phyloP scores from a whole-genome alignment of 2,888 invertebrate genomes.

The Ommatoiulus sabulosus region DNA sequence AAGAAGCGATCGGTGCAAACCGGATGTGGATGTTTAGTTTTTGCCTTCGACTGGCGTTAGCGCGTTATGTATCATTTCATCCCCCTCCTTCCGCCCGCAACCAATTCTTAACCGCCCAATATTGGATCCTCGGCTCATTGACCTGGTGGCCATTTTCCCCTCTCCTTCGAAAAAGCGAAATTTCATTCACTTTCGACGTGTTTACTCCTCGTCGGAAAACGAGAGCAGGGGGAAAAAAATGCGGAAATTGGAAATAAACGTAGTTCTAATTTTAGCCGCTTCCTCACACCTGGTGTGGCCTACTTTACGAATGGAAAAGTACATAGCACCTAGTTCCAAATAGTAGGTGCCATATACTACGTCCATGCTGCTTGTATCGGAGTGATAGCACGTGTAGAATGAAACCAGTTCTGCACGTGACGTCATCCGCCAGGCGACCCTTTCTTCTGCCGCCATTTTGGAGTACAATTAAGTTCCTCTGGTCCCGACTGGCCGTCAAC shows the following conservation, averaged over 20 bases:
- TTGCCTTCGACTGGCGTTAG: background rate
- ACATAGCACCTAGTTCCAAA: too few relatives aligned
- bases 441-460: too few relatives aligned
- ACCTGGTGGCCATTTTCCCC: background rate
- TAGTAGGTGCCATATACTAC: too few relatives aligned
- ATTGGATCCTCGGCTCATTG: background rate
- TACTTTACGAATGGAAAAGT: too few relatives aligned
- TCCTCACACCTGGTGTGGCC: background rate
- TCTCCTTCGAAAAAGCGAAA: background rate
- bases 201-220: too few relatives aligned
- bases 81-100: too few relatives aligned
- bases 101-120: background rate
- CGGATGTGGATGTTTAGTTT: conserved; percentile 38
- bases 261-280: background rate
- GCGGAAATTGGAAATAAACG: background rate
- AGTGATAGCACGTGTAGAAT: too few relatives aligned
- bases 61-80: background rate
- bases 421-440: too few relatives aligned
- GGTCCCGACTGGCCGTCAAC: too few relatives aligned
- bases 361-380: too few relatives aligned
- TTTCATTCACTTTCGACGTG: background rate
- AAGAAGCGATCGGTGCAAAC: background rate
- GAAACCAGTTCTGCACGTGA: too few relatives aligned
- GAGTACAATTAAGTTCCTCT: too few relatives aligned
- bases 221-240: background rate